These are phyloP conservation scores for Ethmia dodecea DNA, from an alignment of 2,888 invertebrate species.

Conservation along the genomic window DNA sequence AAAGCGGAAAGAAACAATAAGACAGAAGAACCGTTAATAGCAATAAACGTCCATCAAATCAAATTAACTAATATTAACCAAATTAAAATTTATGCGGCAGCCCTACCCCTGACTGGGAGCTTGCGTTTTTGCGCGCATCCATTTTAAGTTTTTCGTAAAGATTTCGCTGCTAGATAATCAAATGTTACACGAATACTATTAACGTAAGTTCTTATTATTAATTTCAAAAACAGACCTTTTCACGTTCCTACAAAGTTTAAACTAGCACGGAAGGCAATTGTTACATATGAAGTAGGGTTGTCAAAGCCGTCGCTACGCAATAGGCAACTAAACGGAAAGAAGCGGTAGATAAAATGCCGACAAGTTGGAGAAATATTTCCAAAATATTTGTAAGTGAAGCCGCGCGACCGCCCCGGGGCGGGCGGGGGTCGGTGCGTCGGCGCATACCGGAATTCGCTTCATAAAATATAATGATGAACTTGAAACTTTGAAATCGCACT, in stretches of 20 bases:
- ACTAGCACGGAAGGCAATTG: no score
- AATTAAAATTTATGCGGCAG: constrained; percentile 39
- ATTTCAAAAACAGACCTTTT: background rate
- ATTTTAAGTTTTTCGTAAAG: constrained; percentile 70
- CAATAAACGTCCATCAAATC: constrained; percentile 11
- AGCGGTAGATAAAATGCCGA: constrained; percentile 74
- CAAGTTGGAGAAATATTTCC: constrained; percentile 76
- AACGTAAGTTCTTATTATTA: no score
- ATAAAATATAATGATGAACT: background rate
- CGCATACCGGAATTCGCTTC: constrained; percentile 30
- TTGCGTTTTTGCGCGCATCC: constrained; percentile 63
- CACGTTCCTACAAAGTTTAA: constrained; percentile 9
- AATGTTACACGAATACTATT: no score
- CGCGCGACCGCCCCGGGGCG: constrained; percentile 47
- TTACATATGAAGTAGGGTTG: no score
- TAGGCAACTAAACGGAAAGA: constrained; percentile 70
- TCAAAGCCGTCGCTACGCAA: constrained; percentile 29
- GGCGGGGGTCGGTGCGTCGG: constrained; percentile 24
- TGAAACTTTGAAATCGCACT: background rate
- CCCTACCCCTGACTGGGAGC: constrained; percentile 48
- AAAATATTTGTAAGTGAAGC: constrained; percentile 73
- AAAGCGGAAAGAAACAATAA: background rate
- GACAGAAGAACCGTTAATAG: constrained; percentile 2
- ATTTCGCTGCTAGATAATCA: constrained; percentile 70
- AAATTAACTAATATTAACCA: constrained; percentile 16